These are phyloP conservation scores for Rhynchonycteris naso DNA, from an alignment of 2,797 vertebrate genomes.

Conservation along the genomic window DNA sequence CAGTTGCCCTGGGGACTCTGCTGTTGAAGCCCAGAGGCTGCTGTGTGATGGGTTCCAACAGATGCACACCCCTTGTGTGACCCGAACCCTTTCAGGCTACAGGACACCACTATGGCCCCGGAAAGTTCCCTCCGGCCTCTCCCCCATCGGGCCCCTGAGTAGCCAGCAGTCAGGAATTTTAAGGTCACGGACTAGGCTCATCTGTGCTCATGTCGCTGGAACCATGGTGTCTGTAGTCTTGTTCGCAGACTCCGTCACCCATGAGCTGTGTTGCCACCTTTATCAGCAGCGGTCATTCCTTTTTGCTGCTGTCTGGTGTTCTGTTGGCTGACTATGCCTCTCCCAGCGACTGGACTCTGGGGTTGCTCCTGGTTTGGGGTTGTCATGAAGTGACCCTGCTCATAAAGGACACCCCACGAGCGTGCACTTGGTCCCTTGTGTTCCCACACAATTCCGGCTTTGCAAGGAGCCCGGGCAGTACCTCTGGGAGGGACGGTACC, in stretches of 20 bases:
- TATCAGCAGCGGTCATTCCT: accelerated
- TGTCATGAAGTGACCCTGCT: neutral
- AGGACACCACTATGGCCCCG: accelerated
- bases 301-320: accelerated
- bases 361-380: neutral
- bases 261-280: accelerated
- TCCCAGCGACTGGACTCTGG: neutral
- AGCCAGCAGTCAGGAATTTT: accelerated
- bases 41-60: neutral
- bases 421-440: accelerated
- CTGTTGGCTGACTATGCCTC: accelerated
- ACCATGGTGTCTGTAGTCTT: accelerated
- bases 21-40: neutral
- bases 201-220: neutral
- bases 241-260: neutral
- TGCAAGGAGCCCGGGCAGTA: accelerated
- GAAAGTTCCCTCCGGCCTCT: accelerated
- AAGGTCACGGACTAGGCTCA: neutral
- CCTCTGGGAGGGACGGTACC: accelerated
- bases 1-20: accelerated
- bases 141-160: accelerated
- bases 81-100: accelerated
- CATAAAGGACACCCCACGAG: neutral
- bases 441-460: accelerated
- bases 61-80: neutral